phyloP scores from a whole-genome alignment of 2,888 invertebrate genomes.

The Tanytarsus gracilentus region DNA sequence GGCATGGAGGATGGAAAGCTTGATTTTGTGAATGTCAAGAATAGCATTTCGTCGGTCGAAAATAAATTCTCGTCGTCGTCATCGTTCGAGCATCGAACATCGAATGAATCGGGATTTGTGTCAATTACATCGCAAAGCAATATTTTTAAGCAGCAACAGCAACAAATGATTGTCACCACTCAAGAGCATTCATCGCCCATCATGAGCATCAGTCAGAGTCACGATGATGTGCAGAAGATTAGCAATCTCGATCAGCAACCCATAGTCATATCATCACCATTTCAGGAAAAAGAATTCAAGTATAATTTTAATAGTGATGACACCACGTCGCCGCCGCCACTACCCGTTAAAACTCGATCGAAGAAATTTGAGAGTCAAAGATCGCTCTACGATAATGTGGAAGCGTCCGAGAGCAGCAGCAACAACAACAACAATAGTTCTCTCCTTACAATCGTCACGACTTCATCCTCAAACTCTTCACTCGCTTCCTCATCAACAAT shows the following conservation, averaged over 20 bases:
- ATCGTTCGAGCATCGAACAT: conserved; percentile 38
- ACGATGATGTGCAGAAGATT: not conserved
- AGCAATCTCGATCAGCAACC: not conserved
- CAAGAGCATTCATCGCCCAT: not conserved
- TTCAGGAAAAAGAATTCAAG: not conserved
- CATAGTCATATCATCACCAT: not conserved
- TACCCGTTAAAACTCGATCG: conserved; percentile 50
- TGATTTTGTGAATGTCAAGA: too few species aligned
- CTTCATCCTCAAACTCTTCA: conserved; percentile 16
- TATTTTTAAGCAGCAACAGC: not conserved
- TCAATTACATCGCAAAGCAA: conserved; percentile 48
- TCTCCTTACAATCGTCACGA: too few species aligned
- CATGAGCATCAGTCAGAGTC: too few species aligned
- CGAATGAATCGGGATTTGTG: conserved; percentile 50
- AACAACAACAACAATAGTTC: not conserved
- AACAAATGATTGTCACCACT: not conserved
- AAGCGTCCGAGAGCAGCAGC: conserved; percentile 43
- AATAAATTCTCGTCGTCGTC: not conserved
- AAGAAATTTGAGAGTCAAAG: conserved; percentile 44
- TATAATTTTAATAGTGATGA: not conserved
- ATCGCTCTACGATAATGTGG: conserved; percentile 65
- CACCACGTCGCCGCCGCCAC: conserved; percentile 46
- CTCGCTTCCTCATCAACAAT: not conserved
- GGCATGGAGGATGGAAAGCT: too few species aligned
- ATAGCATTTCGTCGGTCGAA: too few species aligned